Conservation (phyloP, 2,888 invertebrate genomes). For the Nasonovia ribisnigri region DNA sequence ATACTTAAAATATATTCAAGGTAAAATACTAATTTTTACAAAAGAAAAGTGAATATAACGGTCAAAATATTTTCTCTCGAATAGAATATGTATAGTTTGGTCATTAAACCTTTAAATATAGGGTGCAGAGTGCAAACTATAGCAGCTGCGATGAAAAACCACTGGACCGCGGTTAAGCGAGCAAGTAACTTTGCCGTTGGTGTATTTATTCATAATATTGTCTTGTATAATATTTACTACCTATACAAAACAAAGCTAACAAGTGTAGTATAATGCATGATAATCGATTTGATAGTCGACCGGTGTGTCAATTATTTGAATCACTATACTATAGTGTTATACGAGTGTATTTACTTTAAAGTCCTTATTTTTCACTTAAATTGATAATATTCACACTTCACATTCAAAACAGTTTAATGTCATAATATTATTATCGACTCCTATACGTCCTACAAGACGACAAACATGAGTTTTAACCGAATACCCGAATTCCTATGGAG, state of each 20-base stretch:
- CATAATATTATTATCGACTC: not conserved
- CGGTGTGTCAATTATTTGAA: not conserved
- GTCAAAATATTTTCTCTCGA: not conserved
- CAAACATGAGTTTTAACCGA: not conserved
- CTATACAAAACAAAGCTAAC: too few relatives aligned
- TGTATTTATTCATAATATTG: not conserved
- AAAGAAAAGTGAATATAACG: not conserved
- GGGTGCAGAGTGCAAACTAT: not conserved
- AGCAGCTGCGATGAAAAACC: slow-evolving; percentile 5
- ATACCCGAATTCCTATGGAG: not conserved
- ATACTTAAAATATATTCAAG: not conserved
- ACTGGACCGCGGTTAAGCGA: not conserved
- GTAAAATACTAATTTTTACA: not conserved
- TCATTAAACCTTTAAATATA: slow-evolving; percentile 1
- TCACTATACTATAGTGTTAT: not conserved
- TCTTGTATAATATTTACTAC: not conserved
- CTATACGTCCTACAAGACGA: not conserved
- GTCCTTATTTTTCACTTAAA: not conserved
- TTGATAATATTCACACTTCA: not conserved
- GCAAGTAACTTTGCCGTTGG: not conserved
- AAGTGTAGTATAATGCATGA: not conserved
- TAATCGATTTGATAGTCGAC: not conserved
- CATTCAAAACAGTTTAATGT: not conserved
- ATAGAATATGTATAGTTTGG: not conserved
- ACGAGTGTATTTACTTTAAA: not conserved